Evolutionary conservation across 2,113 vertebrate genomes (phyloP).

Genomic region (Alligator sinensis): DNA sequence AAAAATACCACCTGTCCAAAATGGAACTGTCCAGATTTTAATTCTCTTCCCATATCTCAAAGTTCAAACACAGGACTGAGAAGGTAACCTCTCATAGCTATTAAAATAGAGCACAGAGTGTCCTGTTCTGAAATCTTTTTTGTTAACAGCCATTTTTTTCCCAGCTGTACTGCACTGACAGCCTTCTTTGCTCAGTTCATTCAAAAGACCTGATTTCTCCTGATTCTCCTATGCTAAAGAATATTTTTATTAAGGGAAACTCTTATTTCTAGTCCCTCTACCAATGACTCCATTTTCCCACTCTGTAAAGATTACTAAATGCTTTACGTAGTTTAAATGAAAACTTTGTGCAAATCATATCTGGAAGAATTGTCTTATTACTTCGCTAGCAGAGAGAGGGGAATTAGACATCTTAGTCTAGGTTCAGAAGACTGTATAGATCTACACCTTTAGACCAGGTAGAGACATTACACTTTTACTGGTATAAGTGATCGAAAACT

Average conservation of each 20-base stretch:
- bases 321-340: background rate
- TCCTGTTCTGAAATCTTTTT: slow-evolving; percentile 23
- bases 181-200: background rate
- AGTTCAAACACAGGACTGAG: slow-evolving; percentile 31
- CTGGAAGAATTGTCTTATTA: background rate
- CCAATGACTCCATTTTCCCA: background rate
- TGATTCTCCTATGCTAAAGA: background rate
- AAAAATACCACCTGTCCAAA: slow-evolving; percentile 71
- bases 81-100: background rate
- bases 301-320: background rate
- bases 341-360: background rate
- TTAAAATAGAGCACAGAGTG: slow-evolving; percentile 24
- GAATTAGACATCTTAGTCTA: no score
- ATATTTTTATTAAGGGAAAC: background rate
- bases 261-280: background rate
- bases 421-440: no score
- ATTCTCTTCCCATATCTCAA: slow-evolving; percentile 49
- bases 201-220: background rate
- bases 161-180: background rate
- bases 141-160: background rate
- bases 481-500: no score
- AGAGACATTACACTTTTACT: no score
- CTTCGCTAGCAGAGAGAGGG: no score
- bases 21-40: slow-evolving; percentile 62
- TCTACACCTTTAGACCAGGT: no score